phyloP scores from a whole-genome alignment of 1,140 invertebrate genomes.

The Drosophila sechellia region DNA sequence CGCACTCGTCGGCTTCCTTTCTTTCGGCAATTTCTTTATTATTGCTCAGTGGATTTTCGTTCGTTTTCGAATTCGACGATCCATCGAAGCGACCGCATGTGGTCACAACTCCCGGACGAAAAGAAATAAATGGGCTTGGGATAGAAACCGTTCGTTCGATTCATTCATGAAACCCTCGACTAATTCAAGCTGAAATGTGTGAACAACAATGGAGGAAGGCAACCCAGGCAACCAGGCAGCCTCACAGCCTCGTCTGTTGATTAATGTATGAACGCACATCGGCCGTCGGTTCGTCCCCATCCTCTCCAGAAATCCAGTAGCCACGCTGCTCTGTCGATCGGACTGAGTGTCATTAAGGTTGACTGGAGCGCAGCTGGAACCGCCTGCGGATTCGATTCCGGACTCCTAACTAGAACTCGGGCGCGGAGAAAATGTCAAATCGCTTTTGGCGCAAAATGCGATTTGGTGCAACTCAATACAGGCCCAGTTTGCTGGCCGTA shows the following conservation, averaged over 20 bases:
- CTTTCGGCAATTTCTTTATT: slow-evolving; percentile 67
- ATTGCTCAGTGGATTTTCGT: slow-evolving; percentile 38
- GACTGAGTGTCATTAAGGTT: slow-evolving; percentile 76
- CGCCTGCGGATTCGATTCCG: slow-evolving; percentile 10
- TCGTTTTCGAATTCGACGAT: slow-evolving; percentile 10
- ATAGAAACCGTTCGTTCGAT: slow-evolving; percentile 32
- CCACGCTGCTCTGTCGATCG: slow-evolving; percentile 69
- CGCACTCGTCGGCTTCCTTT: slow-evolving; percentile 62
- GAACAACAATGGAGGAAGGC: slow-evolving; percentile 61
- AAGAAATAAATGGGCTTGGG: slow-evolving; percentile 37
- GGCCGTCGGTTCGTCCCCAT: neutral
- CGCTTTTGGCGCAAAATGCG: slow-evolving; percentile 47
- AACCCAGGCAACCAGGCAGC: slow-evolving; percentile 4
- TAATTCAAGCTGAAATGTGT: slow-evolving; percentile 80
- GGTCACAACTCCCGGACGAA: slow-evolving; percentile 37
- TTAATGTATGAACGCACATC: slow-evolving; percentile 71
- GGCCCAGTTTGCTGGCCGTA: slow-evolving; percentile 24
- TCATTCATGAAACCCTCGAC: slow-evolving; percentile 74
- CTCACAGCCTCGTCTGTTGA: slow-evolving; percentile 57
- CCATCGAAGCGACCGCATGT: slow-evolving; percentile 64
- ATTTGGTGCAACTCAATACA: slow-evolving; percentile 65
- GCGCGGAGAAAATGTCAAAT: slow-evolving; percentile 56
- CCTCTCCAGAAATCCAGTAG: slow-evolving; percentile 64
- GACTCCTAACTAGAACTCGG: slow-evolving; percentile 43
- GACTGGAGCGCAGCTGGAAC: slow-evolving; percentile 72